These are phyloP conservation scores for Onychomys leucogaster DNA, from an alignment of 2,797 vertebrate genomes.

Conservation along the genomic window DNA sequence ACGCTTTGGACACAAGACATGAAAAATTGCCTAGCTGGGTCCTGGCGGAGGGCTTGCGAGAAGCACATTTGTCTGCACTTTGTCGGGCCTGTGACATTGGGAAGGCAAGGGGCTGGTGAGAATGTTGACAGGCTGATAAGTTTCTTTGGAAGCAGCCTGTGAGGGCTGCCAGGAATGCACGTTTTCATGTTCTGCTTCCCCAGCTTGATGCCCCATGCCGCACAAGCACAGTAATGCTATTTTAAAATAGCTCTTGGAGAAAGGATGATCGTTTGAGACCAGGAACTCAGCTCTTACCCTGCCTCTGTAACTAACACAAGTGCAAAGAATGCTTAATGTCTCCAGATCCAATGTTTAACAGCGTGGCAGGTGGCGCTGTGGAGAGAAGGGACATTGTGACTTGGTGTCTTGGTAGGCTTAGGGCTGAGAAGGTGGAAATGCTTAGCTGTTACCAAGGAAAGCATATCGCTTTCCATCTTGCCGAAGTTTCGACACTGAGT, in stretches of 20 bases:
- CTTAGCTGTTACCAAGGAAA: too few species aligned
- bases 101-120: conserved; percentile 62
- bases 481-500: background rate
- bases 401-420: background rate
- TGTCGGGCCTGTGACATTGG: background rate
- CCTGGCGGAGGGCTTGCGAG: conserved; percentile 47
- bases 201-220: background rate
- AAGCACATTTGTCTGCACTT: conserved; percentile 44
- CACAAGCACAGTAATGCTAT: background rate
- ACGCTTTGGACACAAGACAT: conserved; percentile 27
- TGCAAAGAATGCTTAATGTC: background rate
- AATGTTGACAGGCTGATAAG: conserved; percentile 67
- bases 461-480: background rate
- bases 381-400: background rate
- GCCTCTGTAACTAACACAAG: background rate
- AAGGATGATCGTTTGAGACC: background rate
- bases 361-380: background rate
- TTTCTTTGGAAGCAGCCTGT: conserved; percentile 65
- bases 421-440: background rate
- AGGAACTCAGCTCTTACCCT: background rate
- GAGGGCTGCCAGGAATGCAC: conserved; percentile 58
- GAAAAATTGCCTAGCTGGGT: conserved; percentile 24
- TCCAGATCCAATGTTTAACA: accelerated
- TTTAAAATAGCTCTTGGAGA: conserved; percentile 51
- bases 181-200: background rate